phyloP scores from a whole-genome alignment of 2,888 invertebrate genomes.

The Lysandra coridon region DNA sequence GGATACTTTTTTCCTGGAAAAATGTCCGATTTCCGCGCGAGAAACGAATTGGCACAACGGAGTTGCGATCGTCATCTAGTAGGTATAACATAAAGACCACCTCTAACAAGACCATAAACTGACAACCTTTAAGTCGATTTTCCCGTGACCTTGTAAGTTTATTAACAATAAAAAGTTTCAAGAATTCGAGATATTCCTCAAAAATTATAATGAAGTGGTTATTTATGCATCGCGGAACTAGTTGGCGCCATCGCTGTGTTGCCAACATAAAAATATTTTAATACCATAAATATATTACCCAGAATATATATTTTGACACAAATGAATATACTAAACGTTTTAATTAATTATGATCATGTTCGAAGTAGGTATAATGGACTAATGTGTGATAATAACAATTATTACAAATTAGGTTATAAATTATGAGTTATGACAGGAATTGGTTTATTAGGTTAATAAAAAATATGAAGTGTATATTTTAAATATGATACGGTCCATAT shows the following conservation, averaged over 20 bases:
- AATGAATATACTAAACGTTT: background rate
- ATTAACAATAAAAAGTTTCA: slow-evolving; percentile 9
- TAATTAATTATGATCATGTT: slow-evolving; percentile 15
- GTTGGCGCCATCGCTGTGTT: slow-evolving; percentile 3
- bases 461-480: background rate
- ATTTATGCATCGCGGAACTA: slow-evolving; percentile 17
- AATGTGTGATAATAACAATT: background rate
- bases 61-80: too few species aligned
- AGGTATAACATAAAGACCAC: background rate
- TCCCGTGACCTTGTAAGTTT: slow-evolving; percentile 9
- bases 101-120: background rate
- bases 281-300: slow-evolving; percentile 6
- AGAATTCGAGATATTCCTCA: slow-evolving; percentile 21
- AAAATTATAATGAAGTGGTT: slow-evolving; percentile 24
- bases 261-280: slow-evolving; percentile 15
- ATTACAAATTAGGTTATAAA: background rate
- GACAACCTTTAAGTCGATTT: background rate
- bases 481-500: background rate
- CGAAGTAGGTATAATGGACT: background rate
- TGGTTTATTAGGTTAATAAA: background rate
- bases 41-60: background rate
- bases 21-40: too few species aligned
- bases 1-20: too few species aligned
- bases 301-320: slow-evolving; percentile 8
- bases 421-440: background rate